Conservation (phyloP, 2,888 invertebrate genomes). For the Apeira syringaria region DNA sequence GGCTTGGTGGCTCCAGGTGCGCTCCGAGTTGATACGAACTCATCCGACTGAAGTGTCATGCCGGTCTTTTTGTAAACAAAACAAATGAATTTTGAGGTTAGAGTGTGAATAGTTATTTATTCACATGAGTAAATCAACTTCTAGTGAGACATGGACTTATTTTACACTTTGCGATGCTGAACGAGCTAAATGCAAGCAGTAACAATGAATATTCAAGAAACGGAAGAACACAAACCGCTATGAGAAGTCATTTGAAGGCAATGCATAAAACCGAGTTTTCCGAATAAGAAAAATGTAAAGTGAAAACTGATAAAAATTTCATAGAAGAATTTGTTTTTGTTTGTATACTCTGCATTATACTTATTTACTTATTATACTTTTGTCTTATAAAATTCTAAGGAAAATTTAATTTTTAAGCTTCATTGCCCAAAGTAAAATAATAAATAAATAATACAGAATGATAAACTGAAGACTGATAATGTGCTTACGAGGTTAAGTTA, state of each 20-base stretch:
- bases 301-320: no score
- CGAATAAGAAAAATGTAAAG: constrained; percentile 1
- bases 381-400: no score
- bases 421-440: no score
- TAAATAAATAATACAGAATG: no score
- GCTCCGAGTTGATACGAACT: background rate
- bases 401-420: no score
- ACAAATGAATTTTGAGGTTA: constrained; percentile 19
- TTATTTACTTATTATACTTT: no score
- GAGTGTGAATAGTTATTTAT: constrained; percentile 4
- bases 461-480: no score
- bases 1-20: background rate
- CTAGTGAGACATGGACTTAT: constrained; percentile 1
- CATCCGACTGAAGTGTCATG: background rate
- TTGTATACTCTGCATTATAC: no score
- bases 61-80: background rate
- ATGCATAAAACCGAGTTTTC: constrained; percentile 2
- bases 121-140: background rate
- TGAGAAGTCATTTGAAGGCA: constrained; percentile 2
- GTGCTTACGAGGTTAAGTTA: no score
- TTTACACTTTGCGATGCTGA: constrained; percentile 1
- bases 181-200: background rate
- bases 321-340: no score
- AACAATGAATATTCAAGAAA: background rate
- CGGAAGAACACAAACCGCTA: constrained; percentile 1